These are phyloP conservation scores for Limnodromus scolopaceus DNA, from an alignment of 2,797 vertebrate species.

Conservation along the genomic window DNA sequence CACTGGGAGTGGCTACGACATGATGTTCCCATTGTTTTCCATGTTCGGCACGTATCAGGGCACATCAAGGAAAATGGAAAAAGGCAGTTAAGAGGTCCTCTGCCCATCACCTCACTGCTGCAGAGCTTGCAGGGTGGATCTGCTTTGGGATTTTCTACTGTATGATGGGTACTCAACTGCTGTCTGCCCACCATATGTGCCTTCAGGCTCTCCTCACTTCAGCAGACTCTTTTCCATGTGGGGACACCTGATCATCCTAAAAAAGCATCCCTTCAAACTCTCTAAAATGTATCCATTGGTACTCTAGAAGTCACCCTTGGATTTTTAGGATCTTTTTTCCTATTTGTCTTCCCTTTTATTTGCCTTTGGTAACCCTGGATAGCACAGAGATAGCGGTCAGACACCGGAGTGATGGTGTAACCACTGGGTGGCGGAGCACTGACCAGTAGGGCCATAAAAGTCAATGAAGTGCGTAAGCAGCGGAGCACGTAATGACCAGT, in stretches of 20 bases:
- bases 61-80: background rate
- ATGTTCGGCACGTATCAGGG: background rate
- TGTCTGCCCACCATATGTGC: background rate
- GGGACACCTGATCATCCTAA: background rate
- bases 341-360: background rate
- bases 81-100: background rate
- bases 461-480: background rate
- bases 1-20: background rate
- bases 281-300: rapidly evolving
- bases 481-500: background rate
- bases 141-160: background rate
- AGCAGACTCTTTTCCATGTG: background rate
- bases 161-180: rapidly evolving
- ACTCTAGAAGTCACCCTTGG: background rate
- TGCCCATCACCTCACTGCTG: background rate
- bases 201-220: background rate
- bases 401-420: rapidly evolving
- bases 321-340: background rate
- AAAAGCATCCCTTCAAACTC: background rate
- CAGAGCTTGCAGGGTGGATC: background rate
- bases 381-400: background rate
- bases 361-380: background rate
- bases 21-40: background rate
- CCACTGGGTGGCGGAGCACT: background rate
- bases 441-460: background rate